A percentile compares a stretch with the other conserved stretches of the same genome.
These are phyloP conservation scores for Meloidogyne exigua DNA, from an alignment of 1,140 invertebrate species.

Conservation along the genomic window DNA sequence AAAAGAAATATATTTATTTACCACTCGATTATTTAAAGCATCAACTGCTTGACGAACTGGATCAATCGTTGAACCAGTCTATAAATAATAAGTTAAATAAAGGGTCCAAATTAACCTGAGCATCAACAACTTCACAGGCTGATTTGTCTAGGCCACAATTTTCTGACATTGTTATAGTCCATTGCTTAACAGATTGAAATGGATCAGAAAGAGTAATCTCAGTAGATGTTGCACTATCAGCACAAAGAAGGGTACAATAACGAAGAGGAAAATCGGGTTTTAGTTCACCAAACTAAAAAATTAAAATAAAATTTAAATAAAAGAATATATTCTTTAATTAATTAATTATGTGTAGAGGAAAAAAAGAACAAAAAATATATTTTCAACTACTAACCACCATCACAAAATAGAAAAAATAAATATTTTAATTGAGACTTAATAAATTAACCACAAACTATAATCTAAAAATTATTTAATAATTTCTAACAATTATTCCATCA, in stretches of 20 bases:
- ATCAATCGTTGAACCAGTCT: conserved; percentile 58
- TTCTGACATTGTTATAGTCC: conserved; percentile 55
- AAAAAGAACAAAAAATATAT: neutral
- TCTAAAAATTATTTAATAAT: neutral
- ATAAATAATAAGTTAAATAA: neutral
- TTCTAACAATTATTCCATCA: conserved; percentile 5
- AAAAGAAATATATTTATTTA: neutral
- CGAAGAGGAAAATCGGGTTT: conserved; percentile 32
- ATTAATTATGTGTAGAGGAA: too few species aligned
- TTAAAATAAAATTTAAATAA: neutral
- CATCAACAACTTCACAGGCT: conserved; percentile 54
- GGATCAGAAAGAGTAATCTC: conserved; percentile 38
- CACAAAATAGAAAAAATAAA: neutral
- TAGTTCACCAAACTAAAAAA: conserved; percentile 30
- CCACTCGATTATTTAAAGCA: conserved; percentile 55
- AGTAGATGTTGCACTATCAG: conserved; percentile 41
- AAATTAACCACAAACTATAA: neutral
- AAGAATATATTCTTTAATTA: too few species aligned
- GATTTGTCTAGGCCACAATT: conserved; percentile 50
- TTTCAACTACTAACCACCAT: neutral
- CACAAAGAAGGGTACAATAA: conserved; percentile 39
- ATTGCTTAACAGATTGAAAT: conserved; percentile 52
- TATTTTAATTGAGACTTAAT: too few species aligned
- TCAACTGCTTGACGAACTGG: conserved; percentile 58
- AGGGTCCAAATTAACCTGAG: conserved; percentile 36